phyloP scores from a whole-genome alignment of 2,797 vertebrate species.

The Carduelis carduelis region DNA sequence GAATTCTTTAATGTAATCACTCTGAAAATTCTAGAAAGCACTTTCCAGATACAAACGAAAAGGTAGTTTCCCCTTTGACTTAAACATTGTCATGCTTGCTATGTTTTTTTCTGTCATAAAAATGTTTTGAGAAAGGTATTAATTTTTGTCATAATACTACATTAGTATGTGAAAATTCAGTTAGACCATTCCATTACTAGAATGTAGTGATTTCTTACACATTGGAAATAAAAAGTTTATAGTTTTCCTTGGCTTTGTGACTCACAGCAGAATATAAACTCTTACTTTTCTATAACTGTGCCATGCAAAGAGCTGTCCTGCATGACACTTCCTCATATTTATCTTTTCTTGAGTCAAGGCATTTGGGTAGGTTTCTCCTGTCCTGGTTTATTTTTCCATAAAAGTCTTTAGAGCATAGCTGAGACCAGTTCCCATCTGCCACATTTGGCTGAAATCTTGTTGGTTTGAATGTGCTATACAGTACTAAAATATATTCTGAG shows the following conservation, averaged over 20 bases:
- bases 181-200: not conserved
- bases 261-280: not conserved
- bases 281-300: not conserved
- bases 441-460: not conserved
- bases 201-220: not conserved
- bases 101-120: not conserved
- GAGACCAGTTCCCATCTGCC: not conserved
- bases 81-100: not conserved
- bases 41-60: not conserved
- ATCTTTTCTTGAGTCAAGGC: not conserved
- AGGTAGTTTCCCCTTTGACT: not conserved
- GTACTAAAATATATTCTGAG: not conserved
- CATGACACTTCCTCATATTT: not conserved
- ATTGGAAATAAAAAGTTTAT: not conserved
- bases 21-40: not conserved
- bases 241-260: too few relatives aligned
- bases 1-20: not conserved
- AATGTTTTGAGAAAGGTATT: not conserved
- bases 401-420: not conserved
- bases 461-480: not conserved
- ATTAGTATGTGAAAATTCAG: not conserved
- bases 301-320: not conserved
- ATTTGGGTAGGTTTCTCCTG: not conserved
- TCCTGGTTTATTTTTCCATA: not conserved
- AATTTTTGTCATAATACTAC: not conserved